A percentile compares a stretch with the other conserved stretches of the same genome.
Evolutionary conservation across 2,113 vertebrate species (phyloP).

Genomic region (Phrynosoma platyrhinos): DNA sequence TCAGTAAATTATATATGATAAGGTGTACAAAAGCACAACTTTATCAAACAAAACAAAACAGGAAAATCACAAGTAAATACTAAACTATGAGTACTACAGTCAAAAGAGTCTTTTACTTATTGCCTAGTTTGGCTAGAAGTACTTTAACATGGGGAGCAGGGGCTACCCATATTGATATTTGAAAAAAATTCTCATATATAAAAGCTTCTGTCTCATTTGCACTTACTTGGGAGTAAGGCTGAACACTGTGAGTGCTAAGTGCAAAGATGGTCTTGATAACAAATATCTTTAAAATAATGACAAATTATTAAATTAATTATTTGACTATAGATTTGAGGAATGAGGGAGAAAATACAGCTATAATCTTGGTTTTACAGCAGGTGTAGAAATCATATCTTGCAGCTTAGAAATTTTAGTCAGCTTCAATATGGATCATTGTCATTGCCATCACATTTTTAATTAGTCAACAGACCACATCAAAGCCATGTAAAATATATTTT

Average conservation of each 20-base stretch:
- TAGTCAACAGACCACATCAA: no score
- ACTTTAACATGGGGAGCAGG: neutral
- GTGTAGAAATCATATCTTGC: no score
- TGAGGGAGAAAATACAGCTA: neutral
- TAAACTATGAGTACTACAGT: neutral
- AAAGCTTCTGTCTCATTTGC: neutral
- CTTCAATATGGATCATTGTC: no score
- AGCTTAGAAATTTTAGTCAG: no score
- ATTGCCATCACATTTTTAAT: no score
- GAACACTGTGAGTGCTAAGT: neutral
- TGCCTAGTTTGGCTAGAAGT: neutral
- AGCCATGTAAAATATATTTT: no score
- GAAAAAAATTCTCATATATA: neutral
- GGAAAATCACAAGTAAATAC: neutral
- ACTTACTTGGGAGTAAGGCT: neutral
- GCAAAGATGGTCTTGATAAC: neutral
- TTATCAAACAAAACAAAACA: neutral
- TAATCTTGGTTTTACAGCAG: neutral
- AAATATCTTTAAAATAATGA: neutral
- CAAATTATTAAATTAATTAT: neutral
- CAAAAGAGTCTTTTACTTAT: conserved; percentile 23
- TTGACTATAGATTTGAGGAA: no score
- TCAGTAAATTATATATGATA: conserved; percentile 34
- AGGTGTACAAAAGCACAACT: neutral
- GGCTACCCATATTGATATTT: neutral